Conservation (phyloP, 1,140 invertebrate genomes). For the Leptinotarsa defecta region DNA sequence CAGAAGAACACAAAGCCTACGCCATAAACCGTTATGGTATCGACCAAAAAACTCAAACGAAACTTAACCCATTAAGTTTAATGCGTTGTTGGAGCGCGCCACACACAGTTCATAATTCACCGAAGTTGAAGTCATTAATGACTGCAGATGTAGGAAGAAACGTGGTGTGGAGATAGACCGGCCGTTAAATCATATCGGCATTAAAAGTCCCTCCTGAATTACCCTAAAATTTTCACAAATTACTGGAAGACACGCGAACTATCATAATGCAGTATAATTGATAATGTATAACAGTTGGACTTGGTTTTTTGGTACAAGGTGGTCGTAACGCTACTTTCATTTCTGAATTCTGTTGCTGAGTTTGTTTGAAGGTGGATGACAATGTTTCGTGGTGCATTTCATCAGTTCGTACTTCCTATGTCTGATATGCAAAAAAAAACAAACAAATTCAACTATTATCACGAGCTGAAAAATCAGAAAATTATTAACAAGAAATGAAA, state of each 20-base stretch:
- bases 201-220: constrained; percentile 16
- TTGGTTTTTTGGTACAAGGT: neutral
- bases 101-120: constrained; percentile 7
- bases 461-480: too few species aligned
- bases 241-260: constrained; percentile 17
- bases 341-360: too few species aligned
- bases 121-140: constrained; percentile 14
- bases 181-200: constrained; percentile 4
- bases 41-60: neutral
- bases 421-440: too few species aligned
- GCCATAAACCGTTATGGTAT: neutral
- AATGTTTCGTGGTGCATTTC: too few species aligned
- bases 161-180: constrained; percentile 7
- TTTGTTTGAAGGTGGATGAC: too few species aligned
- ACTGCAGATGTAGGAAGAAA: constrained; percentile 14
- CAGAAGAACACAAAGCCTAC: neutral
- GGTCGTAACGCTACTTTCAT: neutral
- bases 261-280: constrained; percentile 26
- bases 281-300: constrained; percentile 8
- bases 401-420: too few species aligned
- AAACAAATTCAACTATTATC: too few species aligned
- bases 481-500: too few species aligned
- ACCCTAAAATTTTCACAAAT: constrained; percentile 14
- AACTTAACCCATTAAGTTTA: constrained; percentile 18
- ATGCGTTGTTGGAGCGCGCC: neutral